Evolutionary conservation across 2,113 vertebrate genomes (phyloP).

Genomic region (Zosterops hypoxanthus): DNA sequence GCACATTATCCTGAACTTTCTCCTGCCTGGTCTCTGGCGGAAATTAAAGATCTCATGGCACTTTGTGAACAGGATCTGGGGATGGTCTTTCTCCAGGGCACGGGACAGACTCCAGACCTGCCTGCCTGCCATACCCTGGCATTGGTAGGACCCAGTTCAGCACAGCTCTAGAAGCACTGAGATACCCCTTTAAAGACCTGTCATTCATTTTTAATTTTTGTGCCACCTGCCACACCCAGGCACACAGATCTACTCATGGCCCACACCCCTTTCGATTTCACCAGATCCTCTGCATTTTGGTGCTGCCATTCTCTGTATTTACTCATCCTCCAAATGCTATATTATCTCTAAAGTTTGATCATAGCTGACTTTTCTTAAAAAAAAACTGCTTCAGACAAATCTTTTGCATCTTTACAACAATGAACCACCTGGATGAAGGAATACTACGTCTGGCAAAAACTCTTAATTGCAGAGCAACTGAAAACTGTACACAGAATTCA

Average conservation of each 20-base stretch:
- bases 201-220: background rate
- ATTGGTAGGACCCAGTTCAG: background rate
- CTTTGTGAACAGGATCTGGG: background rate
- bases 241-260: background rate
- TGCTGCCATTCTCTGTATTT: background rate
- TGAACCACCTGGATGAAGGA: background rate
- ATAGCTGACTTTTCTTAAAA: background rate
- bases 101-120: background rate
- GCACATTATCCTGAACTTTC: background rate
- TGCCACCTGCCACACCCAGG: background rate
- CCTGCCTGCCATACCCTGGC: background rate
- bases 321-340: background rate
- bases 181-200: background rate
- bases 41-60: conserved; percentile 38
- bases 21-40: background rate
- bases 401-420: background rate
- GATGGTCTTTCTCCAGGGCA: background rate
- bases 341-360: background rate
- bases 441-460: background rate
- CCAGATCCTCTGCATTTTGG: background rate
- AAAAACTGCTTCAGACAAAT: background rate
- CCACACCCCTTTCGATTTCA: background rate
- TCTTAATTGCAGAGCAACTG: background rate
- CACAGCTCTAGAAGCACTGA: background rate
- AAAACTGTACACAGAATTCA: background rate